Evolutionary conservation across 2,113 vertebrate genomes (phyloP).

Genomic region (Aegithalos caudatus): DNA sequence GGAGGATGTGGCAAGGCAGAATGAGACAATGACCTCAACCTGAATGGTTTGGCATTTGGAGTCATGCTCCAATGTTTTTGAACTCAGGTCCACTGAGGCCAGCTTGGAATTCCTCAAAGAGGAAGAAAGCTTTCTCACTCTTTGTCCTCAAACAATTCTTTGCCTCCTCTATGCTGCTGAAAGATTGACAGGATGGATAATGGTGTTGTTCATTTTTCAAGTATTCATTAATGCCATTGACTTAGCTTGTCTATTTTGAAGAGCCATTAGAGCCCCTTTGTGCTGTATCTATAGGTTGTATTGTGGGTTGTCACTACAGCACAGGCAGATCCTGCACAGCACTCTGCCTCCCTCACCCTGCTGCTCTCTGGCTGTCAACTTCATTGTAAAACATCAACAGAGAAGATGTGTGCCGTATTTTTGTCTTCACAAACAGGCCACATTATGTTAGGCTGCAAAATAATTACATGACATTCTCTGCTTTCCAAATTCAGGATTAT

Average conservation of each 20-base stretch:
- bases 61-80: background rate
- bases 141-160: background rate
- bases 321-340: background rate
- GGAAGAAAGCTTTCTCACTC: background rate
- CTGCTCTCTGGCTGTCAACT: constrained; percentile 6
- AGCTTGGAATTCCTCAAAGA: background rate
- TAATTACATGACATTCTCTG: constrained; percentile 35
- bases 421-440: background rate
- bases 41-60: background rate
- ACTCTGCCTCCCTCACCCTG: background rate
- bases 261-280: background rate
- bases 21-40: background rate
- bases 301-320: background rate
- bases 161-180: background rate
- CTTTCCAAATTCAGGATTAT: constrained; percentile 49
- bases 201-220: background rate
- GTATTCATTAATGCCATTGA: background rate
- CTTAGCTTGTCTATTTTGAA: background rate
- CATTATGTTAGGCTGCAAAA: constrained; percentile 28
- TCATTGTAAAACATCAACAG: constrained; percentile 18
- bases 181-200: background rate
- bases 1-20: background rate
- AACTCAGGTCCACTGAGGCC: background rate
- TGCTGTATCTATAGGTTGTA: background rate
- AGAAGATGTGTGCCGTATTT: background rate